These are phyloP conservation scores for Leucoraja erinaceus DNA, from an alignment of 2,113 vertebrate species.

Conservation along the genomic window DNA sequence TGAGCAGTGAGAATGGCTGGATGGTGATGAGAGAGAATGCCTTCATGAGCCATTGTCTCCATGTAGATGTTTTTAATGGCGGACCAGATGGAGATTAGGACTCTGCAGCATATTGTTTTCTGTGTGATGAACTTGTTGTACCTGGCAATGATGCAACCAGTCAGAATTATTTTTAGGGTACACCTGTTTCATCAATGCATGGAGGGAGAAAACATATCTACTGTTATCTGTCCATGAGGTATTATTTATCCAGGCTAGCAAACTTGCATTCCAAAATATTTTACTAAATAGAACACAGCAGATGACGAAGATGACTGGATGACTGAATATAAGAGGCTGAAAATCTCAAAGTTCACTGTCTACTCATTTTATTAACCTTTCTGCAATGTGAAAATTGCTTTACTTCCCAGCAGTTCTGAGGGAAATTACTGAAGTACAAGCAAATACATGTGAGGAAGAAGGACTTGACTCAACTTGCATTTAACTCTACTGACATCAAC, in stretches of 20 bases:
- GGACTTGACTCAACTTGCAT: neutral
- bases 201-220: neutral
- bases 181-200: neutral
- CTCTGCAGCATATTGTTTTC: too few relatives aligned
- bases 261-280: neutral
- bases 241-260: neutral
- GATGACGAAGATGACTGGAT: neutral
- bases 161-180: too few relatives aligned
- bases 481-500: neutral
- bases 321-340: neutral
- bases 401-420: neutral
- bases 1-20: too few relatives aligned
- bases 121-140: too few relatives aligned
- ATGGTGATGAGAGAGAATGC: too few relatives aligned
- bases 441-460: conserved; percentile 1
- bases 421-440: neutral
- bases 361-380: neutral
- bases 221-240: neutral
- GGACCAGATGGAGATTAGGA: too few relatives aligned
- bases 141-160: too few relatives aligned
- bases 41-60: too few relatives aligned
- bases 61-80: too few relatives aligned
- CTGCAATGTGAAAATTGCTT: neutral
- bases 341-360: neutral
- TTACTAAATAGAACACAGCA: neutral